Evolutionary conservation across 2,113 vertebrate species (phyloP).

Genomic region (Scopus umbretta): DNA sequence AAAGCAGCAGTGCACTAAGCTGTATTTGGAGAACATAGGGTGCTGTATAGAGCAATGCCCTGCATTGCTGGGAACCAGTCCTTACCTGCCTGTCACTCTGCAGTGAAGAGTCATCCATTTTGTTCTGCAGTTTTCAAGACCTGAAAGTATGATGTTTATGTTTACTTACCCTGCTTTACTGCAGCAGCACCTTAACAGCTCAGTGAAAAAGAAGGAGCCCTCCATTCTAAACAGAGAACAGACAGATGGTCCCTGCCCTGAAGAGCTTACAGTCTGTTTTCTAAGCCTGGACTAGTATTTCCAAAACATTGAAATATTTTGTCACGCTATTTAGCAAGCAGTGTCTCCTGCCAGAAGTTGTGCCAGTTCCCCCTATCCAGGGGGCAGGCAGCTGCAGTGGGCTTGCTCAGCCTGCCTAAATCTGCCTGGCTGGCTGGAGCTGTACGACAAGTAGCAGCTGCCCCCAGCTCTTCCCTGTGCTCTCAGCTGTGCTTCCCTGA

Average conservation of each 20-base stretch:
- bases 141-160: neutral
- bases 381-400: neutral
- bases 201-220: neutral
- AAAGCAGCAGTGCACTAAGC: neutral
- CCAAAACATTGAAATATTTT: neutral
- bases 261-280: neutral
- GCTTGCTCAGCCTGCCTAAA: neutral
- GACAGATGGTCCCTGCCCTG: slow-evolving; percentile 28
- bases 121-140: neutral
- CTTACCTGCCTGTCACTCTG: neutral
- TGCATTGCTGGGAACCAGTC: neutral
- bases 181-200: neutral
- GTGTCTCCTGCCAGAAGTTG: neutral
- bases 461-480: neutral
- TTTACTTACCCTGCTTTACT: neutral
- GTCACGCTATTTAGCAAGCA: neutral
- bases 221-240: neutral
- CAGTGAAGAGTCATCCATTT: neutral
- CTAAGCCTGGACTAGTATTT: neutral
- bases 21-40: neutral
- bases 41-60: neutral
- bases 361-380: neutral
- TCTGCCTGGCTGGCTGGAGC: neutral
- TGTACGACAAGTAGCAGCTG: neutral
- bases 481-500: neutral